These are phyloP conservation scores for Pemphredon lugubris DNA, from an alignment of 2,888 invertebrate genomes.

Conservation along the genomic window DNA sequence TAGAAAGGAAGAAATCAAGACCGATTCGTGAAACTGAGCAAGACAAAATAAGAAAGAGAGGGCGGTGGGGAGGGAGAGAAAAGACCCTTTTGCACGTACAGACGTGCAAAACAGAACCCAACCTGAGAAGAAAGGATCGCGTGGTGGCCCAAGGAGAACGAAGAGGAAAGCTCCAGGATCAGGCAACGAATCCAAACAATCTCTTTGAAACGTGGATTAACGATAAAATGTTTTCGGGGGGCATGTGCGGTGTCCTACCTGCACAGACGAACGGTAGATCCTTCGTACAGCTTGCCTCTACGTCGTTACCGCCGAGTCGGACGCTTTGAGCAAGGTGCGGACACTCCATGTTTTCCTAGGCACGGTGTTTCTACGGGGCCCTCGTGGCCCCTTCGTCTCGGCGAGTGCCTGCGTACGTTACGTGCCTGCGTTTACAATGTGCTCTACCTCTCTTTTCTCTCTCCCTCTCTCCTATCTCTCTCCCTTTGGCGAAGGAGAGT, in stretches of 20 bases:
- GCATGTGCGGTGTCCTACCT: constrained; percentile 81
- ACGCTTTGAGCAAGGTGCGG: constrained; percentile 87
- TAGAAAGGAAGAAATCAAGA: neutral
- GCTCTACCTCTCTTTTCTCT: constrained; percentile 49
- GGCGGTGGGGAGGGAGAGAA: constrained; percentile 21
- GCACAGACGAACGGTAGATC: constrained; percentile 83
- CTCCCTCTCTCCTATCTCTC: no score
- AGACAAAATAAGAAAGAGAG: constrained; percentile 34
- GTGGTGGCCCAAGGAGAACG: constrained; percentile 20
- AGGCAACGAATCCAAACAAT: constrained; percentile 1
- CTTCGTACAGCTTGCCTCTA: constrained; percentile 82
- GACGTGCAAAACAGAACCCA: constrained; percentile 31
- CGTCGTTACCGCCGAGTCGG: constrained; percentile 76
- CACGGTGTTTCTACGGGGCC: constrained; percentile 64
- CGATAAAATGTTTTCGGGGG: constrained; percentile 25
- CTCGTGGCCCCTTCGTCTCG: constrained; percentile 67
- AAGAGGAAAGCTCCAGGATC: constrained; percentile 6
- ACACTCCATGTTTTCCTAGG: constrained; percentile 84
- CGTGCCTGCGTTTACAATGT: constrained; percentile 62
- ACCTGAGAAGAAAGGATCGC: constrained; percentile 38
- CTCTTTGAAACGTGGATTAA: constrained; percentile 24
- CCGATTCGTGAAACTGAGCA: constrained; percentile 26
- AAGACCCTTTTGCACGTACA: constrained; percentile 10
- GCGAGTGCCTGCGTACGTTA: constrained; percentile 51
- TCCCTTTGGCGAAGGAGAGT: no score